These are phyloP conservation scores for Aphrocallistes beatrix DNA, from an alignment of 37 sponge, comb jelly and placozoan genomes.

Conservation along the genomic window DNA sequence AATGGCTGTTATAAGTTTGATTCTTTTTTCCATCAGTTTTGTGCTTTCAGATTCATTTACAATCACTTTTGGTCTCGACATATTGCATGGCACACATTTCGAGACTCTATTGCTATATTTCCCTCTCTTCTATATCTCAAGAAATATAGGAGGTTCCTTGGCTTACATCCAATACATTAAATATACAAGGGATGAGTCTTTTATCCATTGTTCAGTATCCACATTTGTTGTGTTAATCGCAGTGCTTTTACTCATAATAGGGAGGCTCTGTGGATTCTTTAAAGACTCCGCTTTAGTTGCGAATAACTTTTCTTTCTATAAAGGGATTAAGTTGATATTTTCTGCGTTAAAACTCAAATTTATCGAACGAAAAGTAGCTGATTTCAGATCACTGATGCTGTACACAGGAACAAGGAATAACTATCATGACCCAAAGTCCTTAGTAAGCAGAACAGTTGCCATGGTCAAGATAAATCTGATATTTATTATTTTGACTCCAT, in stretches of 20 bases:
- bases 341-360: not conserved
- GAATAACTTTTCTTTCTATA: not conserved
- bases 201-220: not conserved
- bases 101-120: not conserved
- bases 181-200: not conserved
- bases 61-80: not conserved
- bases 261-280: not conserved
- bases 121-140: not conserved
- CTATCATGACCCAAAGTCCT: not conserved
- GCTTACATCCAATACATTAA: not conserved
- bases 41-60: not conserved
- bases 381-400: not conserved
- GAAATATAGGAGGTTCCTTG: not conserved
- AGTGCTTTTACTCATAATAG: not conserved
- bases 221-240: not conserved
- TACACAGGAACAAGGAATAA: not conserved
- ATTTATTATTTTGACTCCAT: not conserved
- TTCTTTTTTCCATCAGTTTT: not conserved
- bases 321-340: not conserved
- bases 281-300: not conserved
- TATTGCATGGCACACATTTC: not conserved
- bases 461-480: not conserved
- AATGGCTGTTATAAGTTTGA: not conserved
- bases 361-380: not conserved
- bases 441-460: not conserved